These are phyloP conservation scores for Casuarius casuarius DNA, from an alignment of 2,113 vertebrate genomes.

Conservation along the genomic window DNA sequence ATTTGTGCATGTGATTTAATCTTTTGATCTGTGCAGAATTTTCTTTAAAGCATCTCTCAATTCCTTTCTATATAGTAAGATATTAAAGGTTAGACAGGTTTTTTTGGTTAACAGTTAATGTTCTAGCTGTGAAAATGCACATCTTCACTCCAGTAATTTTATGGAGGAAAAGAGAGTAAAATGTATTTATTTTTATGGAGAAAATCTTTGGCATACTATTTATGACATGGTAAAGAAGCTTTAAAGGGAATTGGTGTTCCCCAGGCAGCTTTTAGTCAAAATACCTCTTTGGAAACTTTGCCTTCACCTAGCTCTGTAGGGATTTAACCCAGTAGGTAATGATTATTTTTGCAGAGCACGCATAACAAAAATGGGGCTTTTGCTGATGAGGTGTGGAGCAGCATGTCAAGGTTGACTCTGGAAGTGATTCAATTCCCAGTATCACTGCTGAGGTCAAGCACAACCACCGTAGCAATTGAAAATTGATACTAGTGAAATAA, in stretches of 20 bases:
- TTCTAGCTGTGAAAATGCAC: background rate
- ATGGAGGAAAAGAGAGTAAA: background rate
- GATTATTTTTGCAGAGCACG: slow-evolving; percentile 61
- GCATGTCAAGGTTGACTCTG: slow-evolving; percentile 26
- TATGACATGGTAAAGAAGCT: background rate
- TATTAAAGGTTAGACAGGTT: background rate
- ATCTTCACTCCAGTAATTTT: background rate
- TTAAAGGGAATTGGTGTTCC: slow-evolving; percentile 54
- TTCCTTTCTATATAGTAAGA: background rate
- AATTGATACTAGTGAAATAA: background rate
- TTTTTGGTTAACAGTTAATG: background rate
- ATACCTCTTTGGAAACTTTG: slow-evolving; percentile 39
- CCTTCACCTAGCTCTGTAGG: slow-evolving; percentile 26
- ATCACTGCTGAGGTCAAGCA: background rate
- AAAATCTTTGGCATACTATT: slow-evolving; percentile 11
- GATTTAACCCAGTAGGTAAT: slow-evolving; percentile 31
- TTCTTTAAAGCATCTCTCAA: background rate
- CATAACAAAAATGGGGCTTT: slow-evolving; percentile 22
- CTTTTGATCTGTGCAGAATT: background rate
- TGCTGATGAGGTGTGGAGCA: slow-evolving; percentile 56
- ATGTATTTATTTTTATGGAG: background rate
- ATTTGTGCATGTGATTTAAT: background rate
- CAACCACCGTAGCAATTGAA: background rate
- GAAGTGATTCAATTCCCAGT: slow-evolving; percentile 5
- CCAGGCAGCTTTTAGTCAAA: slow-evolving; percentile 37